phyloP scores from a whole-genome alignment of 2,888 invertebrate genomes.

The Rhogogaster chlorosoma region DNA sequence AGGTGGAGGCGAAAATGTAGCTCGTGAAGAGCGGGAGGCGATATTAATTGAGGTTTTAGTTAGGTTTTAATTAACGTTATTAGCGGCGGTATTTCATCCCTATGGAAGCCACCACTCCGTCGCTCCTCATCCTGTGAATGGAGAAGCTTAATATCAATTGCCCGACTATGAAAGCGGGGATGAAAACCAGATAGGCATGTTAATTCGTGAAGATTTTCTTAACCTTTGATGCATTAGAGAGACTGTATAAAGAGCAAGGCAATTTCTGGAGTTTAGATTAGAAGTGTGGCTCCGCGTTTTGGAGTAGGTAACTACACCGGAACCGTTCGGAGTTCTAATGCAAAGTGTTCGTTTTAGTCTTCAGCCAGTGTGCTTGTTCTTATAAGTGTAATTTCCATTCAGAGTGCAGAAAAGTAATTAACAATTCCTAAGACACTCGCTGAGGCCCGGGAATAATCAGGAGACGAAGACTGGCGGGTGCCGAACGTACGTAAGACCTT shows the following conservation, averaged over 20 bases:
- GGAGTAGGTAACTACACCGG: not conserved
- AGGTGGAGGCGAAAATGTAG: not conserved
- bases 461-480: conserved; percentile 18
- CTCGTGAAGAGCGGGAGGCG: conserved; percentile 55
- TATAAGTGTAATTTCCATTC: conserved; percentile 47
- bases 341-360: conserved; percentile 26
- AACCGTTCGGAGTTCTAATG: conserved; percentile 17
- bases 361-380: conserved; percentile 4
- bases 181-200: conserved; percentile 15
- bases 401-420: conserved; percentile 49
- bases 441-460: conserved; percentile 42
- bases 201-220: conserved; percentile 3
- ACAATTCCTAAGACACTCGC: conserved; percentile 46
- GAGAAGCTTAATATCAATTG: conserved; percentile 46
- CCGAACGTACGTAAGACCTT: conserved; percentile 13
- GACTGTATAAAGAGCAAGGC: not conserved
- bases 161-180: not conserved
- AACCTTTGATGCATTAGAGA: not conserved
- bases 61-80: conserved; percentile 76
- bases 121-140: conserved; percentile 13
- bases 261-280: not conserved
- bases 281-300: conserved; percentile 23
- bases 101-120: conserved; percentile 22
- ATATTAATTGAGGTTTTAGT: conserved; percentile 75
- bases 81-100: conserved; percentile 63